Percentiles rank a stretch among this genome's conserved stretches.
phyloP scores from a whole-genome alignment of 2,888 invertebrate genomes.

The Trissolcus brochymenae region DNA sequence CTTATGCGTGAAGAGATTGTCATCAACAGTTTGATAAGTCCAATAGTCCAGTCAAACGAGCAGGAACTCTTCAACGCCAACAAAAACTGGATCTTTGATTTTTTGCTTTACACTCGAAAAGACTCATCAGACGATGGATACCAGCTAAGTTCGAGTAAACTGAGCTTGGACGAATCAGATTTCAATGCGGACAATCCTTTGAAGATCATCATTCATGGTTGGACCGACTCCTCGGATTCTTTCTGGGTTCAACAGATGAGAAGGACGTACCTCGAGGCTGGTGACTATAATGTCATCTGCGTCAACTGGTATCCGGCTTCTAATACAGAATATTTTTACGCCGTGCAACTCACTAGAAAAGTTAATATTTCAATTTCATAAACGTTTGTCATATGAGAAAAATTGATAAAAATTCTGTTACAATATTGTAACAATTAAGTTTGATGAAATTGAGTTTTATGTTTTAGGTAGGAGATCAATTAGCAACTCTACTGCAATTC shows the following conservation, averaged over 20 bases:
- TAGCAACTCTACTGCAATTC: conserved; percentile 69
- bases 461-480: conserved; percentile 66
- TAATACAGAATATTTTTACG: conserved; percentile 63
- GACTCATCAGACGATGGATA: conserved; percentile 59
- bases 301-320: conserved; percentile 77
- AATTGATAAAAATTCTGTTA: too few species aligned
- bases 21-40: conserved; percentile 54
- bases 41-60: conserved; percentile 8
- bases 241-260: conserved; percentile 70
- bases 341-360: conserved; percentile 63
- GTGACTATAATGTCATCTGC: conserved; percentile 77
- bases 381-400: too few species aligned
- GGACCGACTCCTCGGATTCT: conserved; percentile 73
- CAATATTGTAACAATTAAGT: background rate
- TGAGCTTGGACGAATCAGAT: conserved; percentile 58
- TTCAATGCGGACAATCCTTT: conserved; percentile 61
- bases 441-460: background rate
- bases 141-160: conserved; percentile 57
- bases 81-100: conserved; percentile 59
- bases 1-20: conserved; percentile 50
- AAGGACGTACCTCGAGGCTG: conserved; percentile 74
- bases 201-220: conserved; percentile 77
- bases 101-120: conserved; percentile 65
- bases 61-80: conserved; percentile 14
- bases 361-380: too few species aligned